phyloP scores from a whole-genome alignment of 2,888 invertebrate species.

The Podabrus alpinus region DNA sequence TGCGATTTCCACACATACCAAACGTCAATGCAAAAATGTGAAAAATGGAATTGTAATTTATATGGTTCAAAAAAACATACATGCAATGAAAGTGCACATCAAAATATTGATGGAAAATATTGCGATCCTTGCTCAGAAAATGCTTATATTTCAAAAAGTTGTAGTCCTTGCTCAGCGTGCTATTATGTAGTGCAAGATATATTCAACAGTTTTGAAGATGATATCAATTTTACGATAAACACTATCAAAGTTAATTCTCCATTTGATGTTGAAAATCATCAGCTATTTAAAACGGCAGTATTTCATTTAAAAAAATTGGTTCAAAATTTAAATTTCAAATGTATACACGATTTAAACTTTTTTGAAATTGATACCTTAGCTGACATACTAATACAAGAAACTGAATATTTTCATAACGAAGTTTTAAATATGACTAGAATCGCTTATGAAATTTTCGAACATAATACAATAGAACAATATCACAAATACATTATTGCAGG shows the following conservation, averaged over 20 bases:
- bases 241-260: slow-evolving; percentile 1
- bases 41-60: slow-evolving; percentile 80
- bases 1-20: slow-evolving; percentile 76
- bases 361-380: background rate
- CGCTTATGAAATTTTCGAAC: background rate
- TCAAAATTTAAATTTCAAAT: background rate
- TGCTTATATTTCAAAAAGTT: slow-evolving; percentile 81
- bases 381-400: background rate
- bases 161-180: slow-evolving; percentile 85
- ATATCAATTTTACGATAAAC: slow-evolving; percentile 56
- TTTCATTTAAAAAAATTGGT: slow-evolving; percentile 3
- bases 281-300: slow-evolving; percentile 8
- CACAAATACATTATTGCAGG: background rate
- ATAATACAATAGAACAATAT: background rate
- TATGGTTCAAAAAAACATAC: slow-evolving; percentile 83
- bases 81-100: slow-evolving; percentile 75
- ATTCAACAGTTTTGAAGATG: slow-evolving; percentile 71
- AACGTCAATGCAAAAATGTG: slow-evolving; percentile 73
- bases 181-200: slow-evolving; percentile 87
- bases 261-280: background rate
- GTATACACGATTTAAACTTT: background rate
- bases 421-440: background rate
- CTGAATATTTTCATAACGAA: background rate
- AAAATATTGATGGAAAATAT: slow-evolving; percentile 83
- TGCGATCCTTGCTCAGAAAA: slow-evolving; percentile 95